Evolutionary conservation across 2,113 vertebrate genomes (phyloP).

Genomic region (Cariama cristata): DNA sequence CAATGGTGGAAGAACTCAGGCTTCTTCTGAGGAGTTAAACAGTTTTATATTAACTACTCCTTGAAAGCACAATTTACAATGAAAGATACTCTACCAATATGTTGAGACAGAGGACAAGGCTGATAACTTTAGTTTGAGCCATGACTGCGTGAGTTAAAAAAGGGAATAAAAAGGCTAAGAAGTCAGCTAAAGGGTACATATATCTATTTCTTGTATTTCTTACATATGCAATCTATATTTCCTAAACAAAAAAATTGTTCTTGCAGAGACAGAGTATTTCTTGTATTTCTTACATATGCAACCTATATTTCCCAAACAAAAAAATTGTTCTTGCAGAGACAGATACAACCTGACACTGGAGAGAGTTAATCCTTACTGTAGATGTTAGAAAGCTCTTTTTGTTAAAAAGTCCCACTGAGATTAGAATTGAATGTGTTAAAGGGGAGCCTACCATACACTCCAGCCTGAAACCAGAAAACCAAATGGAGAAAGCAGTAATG

Average conservation of each 20-base stretch:
- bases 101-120: background rate
- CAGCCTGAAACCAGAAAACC: background rate
- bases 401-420: background rate
- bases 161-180: background rate
- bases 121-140: background rate
- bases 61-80: background rate
- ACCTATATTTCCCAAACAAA: background rate
- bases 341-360: background rate
- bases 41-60: background rate
- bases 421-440: background rate
- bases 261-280: background rate
- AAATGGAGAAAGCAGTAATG: background rate
- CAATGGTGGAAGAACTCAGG: background rate
- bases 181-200: background rate
- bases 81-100: background rate
- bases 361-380: background rate
- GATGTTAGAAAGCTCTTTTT: background rate
- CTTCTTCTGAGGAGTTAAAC: background rate
- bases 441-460: background rate
- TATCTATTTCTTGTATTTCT: background rate
- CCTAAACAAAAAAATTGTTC: background rate
- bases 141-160: background rate
- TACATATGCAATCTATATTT: background rate
- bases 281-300: background rate
- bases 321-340: background rate